Conservation (phyloP, 2,888 invertebrate species). For the Pachliopta kotzebuea region DNA sequence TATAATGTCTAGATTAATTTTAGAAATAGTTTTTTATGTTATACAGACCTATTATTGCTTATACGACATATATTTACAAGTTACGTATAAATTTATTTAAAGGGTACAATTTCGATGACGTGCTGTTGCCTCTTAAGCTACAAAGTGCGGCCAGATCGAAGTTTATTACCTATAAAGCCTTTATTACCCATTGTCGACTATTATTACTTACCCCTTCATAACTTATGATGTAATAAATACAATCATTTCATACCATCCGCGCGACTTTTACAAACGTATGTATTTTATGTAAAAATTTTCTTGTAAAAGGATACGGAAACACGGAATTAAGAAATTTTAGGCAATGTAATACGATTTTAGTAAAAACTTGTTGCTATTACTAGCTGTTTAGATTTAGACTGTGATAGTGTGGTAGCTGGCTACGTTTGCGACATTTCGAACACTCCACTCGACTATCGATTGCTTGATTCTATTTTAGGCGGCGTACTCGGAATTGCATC, state of each 20-base stretch:
- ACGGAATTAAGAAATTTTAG: neutral
- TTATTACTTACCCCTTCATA: conserved; percentile 79
- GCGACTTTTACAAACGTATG: conserved; percentile 49
- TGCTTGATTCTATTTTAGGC: conserved; percentile 27
- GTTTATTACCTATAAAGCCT: conserved; percentile 77
- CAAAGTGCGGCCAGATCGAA: conserved; percentile 69
- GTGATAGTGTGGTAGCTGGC: conserved; percentile 21
- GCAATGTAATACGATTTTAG: neutral
- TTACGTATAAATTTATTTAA: neutral
- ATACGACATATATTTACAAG: too few species aligned
- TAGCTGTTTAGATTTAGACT: conserved; percentile 23
- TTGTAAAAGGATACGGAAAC: neutral
- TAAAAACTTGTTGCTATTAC: conserved; percentile 26
- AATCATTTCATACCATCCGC: conserved; percentile 64
- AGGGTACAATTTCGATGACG: conserved; percentile 46
- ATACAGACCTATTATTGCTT: too few species aligned
- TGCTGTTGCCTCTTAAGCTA: conserved; percentile 58
- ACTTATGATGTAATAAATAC: conserved; percentile 79
- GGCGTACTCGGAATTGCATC: conserved; percentile 18
- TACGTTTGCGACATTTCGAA: conserved; percentile 24
- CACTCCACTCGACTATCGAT: conserved; percentile 28
- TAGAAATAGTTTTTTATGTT: neutral
- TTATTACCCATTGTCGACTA: conserved; percentile 79
- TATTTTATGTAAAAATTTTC: conserved; percentile 30
- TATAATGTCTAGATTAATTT: too few species aligned